These are phyloP conservation scores for Euglossa dilemma DNA, from an alignment of 1,140 invertebrate species.

Conservation along the genomic window DNA sequence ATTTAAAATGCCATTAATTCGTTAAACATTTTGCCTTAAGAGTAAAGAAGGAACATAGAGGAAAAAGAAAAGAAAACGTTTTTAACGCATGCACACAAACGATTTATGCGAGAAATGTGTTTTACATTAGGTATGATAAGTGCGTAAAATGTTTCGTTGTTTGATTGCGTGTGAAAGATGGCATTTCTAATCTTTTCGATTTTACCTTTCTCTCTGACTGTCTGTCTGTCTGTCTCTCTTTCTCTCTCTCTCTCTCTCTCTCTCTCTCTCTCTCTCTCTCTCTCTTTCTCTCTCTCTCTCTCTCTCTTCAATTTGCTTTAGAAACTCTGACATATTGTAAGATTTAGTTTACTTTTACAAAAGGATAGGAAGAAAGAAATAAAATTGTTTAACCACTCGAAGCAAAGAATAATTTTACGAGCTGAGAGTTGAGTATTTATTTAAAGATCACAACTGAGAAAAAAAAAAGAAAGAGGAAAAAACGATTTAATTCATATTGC, in stretches of 20 bases:
- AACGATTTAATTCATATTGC: conserved; percentile 60
- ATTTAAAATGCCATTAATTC: conserved; percentile 36
- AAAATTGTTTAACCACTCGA: conserved; percentile 38
- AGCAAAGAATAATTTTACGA: conserved; percentile 49
- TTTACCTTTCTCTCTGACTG: no score
- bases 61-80: neutral
- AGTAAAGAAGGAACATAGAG: neutral
- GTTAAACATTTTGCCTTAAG: conserved; percentile 27
- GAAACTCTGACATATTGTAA: conserved; percentile 29
- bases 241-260: no score
- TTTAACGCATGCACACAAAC: conserved; percentile 67
- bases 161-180: conserved; percentile 74
- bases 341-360: conserved; percentile 45
- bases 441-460: conserved; percentile 65
- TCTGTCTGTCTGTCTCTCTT: no score
- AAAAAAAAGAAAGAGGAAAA: conserved; percentile 34
- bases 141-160: conserved; percentile 72
- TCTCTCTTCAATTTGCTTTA: conserved; percentile 50
- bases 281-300: no score
- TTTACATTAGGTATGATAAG: conserved; percentile 73
- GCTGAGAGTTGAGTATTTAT: conserved; percentile 44
- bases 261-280: no score
- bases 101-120: conserved; percentile 69
- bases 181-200: conserved; percentile 61
- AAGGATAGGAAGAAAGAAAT: conserved; percentile 11